Conservation (phyloP, 2,797 vertebrate species). For the Chloroceryle inda region DNA sequence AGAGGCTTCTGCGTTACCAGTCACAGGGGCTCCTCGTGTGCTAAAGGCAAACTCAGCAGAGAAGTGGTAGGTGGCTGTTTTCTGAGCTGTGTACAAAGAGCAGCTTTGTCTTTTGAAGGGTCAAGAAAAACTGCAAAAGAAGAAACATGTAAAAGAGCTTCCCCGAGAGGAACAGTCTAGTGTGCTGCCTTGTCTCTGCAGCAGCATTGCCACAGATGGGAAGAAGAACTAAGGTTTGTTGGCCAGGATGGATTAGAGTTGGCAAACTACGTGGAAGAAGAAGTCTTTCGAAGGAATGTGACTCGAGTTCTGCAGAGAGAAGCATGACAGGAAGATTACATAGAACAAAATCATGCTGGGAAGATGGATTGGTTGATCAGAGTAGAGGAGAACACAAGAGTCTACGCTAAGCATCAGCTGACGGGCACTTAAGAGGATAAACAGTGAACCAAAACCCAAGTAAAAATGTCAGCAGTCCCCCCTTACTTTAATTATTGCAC, state of each 20-base stretch:
- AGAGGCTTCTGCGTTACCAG: not conserved
- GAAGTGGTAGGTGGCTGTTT: not conserved
- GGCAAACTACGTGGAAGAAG: not conserved
- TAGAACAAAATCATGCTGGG: not conserved
- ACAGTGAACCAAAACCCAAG: not conserved
- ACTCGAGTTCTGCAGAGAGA: not conserved
- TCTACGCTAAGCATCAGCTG: not conserved
- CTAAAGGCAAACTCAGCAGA: not conserved
- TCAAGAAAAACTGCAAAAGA: not conserved
- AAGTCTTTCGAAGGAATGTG: not conserved
- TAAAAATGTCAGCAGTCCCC: not conserved
- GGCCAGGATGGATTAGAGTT: not conserved
- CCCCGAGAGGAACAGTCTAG: not conserved
- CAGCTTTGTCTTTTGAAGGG: not conserved
- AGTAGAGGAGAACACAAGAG: not conserved
- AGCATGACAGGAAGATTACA: not conserved
- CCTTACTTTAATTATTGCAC: not conserved
- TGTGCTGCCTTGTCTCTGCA: not conserved
- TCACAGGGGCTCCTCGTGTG: not conserved
- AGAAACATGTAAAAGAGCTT: not conserved
- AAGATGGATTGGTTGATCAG: not conserved
- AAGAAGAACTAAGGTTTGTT: not conserved
- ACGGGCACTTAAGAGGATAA: not conserved
- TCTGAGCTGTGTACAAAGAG: not conserved
- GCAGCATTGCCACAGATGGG: not conserved